These are phyloP conservation scores for Brachymystax lenok DNA, from an alignment of 2,797 vertebrate species.

Conservation along the genomic window DNA sequence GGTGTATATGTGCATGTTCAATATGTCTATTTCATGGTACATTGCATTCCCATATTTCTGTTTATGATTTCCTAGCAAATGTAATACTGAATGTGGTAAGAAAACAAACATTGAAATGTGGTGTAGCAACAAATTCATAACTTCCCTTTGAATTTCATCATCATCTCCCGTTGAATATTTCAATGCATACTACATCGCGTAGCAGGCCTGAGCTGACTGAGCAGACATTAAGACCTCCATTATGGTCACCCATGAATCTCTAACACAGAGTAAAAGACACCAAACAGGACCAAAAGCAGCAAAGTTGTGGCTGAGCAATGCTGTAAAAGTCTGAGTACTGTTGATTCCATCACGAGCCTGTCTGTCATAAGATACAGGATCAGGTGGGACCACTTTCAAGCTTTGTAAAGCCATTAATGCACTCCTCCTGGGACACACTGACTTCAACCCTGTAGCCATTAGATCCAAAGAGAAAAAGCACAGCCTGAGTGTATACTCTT, in stretches of 20 bases:
- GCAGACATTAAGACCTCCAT: neutral
- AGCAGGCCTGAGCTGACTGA: too few relatives aligned
- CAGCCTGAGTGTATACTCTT: neutral
- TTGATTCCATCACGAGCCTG: neutral
- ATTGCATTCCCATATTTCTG: neutral
- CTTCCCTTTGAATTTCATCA: neutral
- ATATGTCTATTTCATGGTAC: neutral
- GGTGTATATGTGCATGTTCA: neutral
- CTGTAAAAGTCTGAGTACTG: neutral
- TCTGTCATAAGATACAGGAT: neutral
- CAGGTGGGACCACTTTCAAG: neutral
- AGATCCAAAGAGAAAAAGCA: neutral
- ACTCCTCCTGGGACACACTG: neutral
- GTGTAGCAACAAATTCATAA: neutral
- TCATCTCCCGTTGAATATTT: neutral
- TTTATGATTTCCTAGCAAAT: neutral
- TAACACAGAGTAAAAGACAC: neutral
- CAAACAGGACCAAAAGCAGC: neutral
- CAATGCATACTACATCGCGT: neutral
- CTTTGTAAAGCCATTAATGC: neutral
- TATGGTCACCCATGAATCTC: neutral
- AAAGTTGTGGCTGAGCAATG: neutral
- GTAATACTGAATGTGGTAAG: neutral
- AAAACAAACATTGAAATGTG: neutral
- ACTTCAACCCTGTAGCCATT: neutral